These are phyloP conservation scores for Pseudobourletiella spinata DNA, from an alignment of 1,140 invertebrate genomes.

Conservation along the genomic window DNA sequence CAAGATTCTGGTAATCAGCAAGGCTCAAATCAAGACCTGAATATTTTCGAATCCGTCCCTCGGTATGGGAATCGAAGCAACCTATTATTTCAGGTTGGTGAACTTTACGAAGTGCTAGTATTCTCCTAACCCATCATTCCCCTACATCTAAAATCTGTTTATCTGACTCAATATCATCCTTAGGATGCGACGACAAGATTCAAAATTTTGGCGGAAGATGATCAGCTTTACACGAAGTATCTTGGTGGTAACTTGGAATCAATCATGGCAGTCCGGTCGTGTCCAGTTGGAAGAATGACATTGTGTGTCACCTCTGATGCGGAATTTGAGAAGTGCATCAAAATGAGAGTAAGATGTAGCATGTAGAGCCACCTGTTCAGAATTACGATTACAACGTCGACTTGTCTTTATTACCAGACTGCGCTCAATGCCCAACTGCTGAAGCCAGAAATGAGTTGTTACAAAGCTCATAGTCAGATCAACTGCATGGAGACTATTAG, in stretches of 20 bases:
- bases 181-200: background rate
- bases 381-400: background rate
- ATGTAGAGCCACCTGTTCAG: slow-evolving; percentile 5
- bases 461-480: slow-evolving; percentile 71
- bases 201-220: slow-evolving; percentile 22
- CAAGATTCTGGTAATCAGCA: slow-evolving; percentile 2
- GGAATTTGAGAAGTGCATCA: slow-evolving; percentile 84
- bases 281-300: slow-evolving; percentile 66
- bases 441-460: slow-evolving; percentile 79
- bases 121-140: too few species aligned
- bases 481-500: slow-evolving; percentile 79
- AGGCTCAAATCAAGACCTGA: slow-evolving; percentile 47
- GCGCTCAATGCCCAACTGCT: slow-evolving; percentile 77
- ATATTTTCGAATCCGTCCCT: slow-evolving; percentile 59
- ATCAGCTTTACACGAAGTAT: slow-evolving; percentile 55
- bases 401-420: slow-evolving; percentile 53
- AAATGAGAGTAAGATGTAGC: slow-evolving; percentile 72
- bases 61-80: slow-evolving; percentile 56
- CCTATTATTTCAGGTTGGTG: slow-evolving; percentile 62
- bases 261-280: slow-evolving; percentile 63
- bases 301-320: slow-evolving; percentile 83
- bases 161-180: too few species aligned
- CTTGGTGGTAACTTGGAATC: slow-evolving; percentile 52
- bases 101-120: too few species aligned
- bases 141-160: too few species aligned